These are phyloP conservation scores for Micrasema minimum DNA, from an alignment of 1,140 invertebrate genomes.

Conservation along the genomic window DNA sequence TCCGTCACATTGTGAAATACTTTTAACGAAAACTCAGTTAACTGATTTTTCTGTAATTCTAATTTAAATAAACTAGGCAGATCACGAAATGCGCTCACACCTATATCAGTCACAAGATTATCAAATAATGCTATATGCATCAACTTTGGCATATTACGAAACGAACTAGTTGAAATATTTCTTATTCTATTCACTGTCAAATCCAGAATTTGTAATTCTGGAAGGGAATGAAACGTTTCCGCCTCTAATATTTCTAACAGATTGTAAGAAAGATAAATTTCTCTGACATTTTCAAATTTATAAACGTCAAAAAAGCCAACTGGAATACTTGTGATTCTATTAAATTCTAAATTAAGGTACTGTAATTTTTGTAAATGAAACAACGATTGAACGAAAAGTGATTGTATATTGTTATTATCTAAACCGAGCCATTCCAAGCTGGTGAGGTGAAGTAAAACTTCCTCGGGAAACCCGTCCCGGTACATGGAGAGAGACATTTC, in stretches of 20 bases:
- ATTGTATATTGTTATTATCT: conserved; percentile 88
- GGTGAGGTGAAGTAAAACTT: conserved; percentile 75
- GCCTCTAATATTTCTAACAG: conserved; percentile 70
- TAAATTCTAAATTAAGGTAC: conserved; percentile 89
- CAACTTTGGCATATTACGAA: conserved; percentile 74
- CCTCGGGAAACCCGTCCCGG: conserved; percentile 80
- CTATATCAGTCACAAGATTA: conserved; percentile 73
- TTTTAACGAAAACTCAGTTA: conserved; percentile 74
- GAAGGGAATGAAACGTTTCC: conserved; percentile 73
- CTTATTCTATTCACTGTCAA: conserved; percentile 78
- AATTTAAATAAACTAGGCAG: conserved; percentile 76
- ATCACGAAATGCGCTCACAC: conserved; percentile 72
- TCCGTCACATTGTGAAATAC: conserved; percentile 75
- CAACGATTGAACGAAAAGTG: conserved; percentile 73
- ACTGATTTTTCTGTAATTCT: conserved; percentile 78
- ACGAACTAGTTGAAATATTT: conserved; percentile 68
- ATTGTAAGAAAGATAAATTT: conserved; percentile 82
- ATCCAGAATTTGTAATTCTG: conserved; percentile 75
- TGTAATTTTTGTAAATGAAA: conserved; percentile 74
- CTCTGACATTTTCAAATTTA: conserved; percentile 78
- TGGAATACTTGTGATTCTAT: conserved; percentile 75
- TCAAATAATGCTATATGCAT: conserved; percentile 76
- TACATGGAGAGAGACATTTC: conserved; percentile 88
- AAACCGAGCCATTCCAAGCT: conserved; percentile 86
- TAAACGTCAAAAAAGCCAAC: conserved; percentile 74